Percentiles rank a stretch among this genome's conserved stretches.
phyloP scores from a whole-genome alignment of 2,888 invertebrate species.

The Gryllus longicercus region DNA sequence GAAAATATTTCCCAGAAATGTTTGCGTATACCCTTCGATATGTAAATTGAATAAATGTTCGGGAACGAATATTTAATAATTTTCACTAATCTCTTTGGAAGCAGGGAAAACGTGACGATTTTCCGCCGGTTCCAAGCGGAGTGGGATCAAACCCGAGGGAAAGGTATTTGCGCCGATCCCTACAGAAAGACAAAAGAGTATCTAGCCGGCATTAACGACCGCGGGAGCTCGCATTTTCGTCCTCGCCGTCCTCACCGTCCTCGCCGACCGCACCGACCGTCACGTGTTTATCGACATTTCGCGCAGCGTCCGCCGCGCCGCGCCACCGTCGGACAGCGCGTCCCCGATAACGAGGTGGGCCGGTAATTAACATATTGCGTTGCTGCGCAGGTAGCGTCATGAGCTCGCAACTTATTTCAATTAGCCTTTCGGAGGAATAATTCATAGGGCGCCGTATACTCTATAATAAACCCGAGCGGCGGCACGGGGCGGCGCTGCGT shows the following conservation, averaged over 20 bases:
- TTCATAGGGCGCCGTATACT: background rate
- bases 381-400: background rate
- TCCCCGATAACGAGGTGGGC: background rate
- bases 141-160: no score
- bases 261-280: background rate
- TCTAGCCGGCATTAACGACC: no score
- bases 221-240: background rate
- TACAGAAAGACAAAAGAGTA: no score
- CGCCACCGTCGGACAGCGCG: background rate
- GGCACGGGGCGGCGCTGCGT: background rate
- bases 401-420: background rate
- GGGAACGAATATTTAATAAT: no score
- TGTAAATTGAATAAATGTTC: no score
- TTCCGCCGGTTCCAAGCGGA: no score
- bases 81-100: no score
- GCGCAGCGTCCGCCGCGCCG: background rate
- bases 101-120: no score
- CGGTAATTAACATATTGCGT: constrained; percentile 17
- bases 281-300: background rate
- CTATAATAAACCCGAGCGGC: background rate
- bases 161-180: no score
- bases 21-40: no score
- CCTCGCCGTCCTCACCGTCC: background rate
- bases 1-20: no score
- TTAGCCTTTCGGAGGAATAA: background rate